Conservation (phyloP, 2,113 vertebrate species). For the Tragelaphus strepsiceros region DNA sequence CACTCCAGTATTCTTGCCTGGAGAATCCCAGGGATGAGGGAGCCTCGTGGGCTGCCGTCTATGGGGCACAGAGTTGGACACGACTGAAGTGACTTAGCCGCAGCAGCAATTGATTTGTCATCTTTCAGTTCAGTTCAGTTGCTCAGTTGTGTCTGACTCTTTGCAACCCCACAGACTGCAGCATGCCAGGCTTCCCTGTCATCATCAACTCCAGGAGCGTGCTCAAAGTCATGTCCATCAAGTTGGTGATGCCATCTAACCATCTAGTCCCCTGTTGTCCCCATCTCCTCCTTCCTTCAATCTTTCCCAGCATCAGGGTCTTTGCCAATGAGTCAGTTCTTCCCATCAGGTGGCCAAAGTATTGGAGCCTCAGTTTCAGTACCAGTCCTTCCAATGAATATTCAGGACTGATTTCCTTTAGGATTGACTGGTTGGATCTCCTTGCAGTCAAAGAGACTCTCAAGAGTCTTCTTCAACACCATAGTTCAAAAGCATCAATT, state of each 20-base stretch:
- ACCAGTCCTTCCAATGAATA: neutral
- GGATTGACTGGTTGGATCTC: neutral
- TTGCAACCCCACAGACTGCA: neutral
- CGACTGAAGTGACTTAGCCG: no score
- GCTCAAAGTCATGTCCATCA: neutral
- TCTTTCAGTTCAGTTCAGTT: neutral
- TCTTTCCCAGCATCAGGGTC: neutral
- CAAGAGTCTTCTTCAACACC: neutral
- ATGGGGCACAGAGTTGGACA: no score
- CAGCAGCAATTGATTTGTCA: neutral
- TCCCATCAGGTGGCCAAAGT: neutral
- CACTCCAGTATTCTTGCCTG: no score
- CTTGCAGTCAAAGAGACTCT: neutral
- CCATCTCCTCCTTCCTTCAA: neutral
- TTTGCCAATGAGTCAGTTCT: neutral
- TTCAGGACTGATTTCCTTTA: neutral
- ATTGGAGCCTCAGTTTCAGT: neutral
- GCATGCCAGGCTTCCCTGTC: neutral
- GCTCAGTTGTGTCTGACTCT: neutral
- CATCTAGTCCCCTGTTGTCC: neutral
- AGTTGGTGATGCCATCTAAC: neutral
- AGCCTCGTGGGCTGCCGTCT: no score
- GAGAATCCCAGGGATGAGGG: no score
- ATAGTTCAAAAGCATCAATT: neutral
- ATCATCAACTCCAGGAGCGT: neutral